A percentile compares a stretch with the other conserved stretches of the same genome.
Evolutionary conservation across 2,113 vertebrate genomes (phyloP).

Genomic region (Xiphophorus couchianus): DNA sequence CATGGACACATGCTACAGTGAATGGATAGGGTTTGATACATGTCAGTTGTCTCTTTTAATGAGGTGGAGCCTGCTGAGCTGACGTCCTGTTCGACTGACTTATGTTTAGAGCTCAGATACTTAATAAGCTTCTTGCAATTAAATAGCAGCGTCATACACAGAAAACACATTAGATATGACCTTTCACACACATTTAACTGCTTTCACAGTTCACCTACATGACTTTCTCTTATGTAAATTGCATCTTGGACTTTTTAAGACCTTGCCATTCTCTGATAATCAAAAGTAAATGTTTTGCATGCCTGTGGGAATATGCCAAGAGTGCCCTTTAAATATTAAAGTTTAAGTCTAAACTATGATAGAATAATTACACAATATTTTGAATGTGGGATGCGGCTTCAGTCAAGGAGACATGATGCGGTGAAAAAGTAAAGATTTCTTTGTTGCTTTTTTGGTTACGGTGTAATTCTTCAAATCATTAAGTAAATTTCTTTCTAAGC

Average conservation of each 20-base stretch:
- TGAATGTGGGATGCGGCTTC: no score
- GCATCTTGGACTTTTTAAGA: neutral
- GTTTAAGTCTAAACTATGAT: no score
- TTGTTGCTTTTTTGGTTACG: no score
- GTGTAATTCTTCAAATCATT: no score
- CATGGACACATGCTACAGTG: neutral
- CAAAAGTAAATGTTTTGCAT: neutral
- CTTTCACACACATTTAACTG: neutral
- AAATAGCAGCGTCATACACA: neutral
- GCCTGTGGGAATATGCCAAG: neutral
- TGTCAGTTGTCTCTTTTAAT: neutral
- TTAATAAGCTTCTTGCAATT: slow-evolving; percentile 37
- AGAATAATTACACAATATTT: no score
- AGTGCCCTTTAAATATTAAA: neutral
- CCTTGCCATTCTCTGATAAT: neutral
- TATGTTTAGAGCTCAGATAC: slow-evolving; percentile 5
- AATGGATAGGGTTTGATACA: neutral
- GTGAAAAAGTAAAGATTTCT: no score
- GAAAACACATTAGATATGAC: neutral
- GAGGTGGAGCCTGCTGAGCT: neutral
- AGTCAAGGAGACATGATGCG: no score
- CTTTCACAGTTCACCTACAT: neutral
- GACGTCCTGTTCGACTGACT: neutral
- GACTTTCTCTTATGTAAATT: no score
- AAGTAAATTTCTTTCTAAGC: no score